These are phyloP conservation scores for Pelusios castaneus DNA, from an alignment of 2,113 vertebrate species.

Conservation along the genomic window DNA sequence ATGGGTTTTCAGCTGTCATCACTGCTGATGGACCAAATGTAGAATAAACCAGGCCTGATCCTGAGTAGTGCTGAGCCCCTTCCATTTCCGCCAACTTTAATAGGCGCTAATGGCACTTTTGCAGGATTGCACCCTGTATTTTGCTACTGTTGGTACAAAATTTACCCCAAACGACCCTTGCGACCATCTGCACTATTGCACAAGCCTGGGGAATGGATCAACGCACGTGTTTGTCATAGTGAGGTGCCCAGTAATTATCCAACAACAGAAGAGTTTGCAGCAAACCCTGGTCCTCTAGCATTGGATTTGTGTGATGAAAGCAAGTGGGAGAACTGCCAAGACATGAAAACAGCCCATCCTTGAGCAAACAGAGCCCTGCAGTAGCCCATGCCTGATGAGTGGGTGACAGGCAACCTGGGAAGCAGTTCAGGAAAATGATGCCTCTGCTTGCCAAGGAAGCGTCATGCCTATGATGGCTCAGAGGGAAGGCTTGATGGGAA, in stretches of 20 bases:
- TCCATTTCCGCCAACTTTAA: neutral
- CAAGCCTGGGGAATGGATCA: neutral
- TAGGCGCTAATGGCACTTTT: neutral
- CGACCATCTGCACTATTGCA: neutral
- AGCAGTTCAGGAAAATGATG: slow-evolving; percentile 53
- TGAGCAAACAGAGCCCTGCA: slow-evolving; percentile 62
- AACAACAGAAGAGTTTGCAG: neutral
- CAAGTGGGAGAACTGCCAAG: slow-evolving; percentile 60
- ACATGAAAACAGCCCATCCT: slow-evolving; percentile 64
- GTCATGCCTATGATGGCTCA: neutral
- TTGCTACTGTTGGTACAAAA: neutral
- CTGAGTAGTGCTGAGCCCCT: neutral
- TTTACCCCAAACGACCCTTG: neutral
- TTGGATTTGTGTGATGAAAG: slow-evolving; percentile 30
- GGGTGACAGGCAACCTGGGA: slow-evolving; percentile 66
- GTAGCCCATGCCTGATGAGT: slow-evolving; percentile 64
- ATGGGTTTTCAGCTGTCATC: neutral
- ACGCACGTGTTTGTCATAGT: slow-evolving; percentile 21
- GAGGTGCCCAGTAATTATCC: slow-evolving; percentile 16
- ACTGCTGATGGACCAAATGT: neutral
- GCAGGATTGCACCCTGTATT: neutral
- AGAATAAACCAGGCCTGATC: neutral
- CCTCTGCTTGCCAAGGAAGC: slow-evolving; percentile 59
- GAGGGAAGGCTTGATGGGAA: slow-evolving; percentile 65
- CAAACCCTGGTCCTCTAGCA: slow-evolving; percentile 21